Evolutionary conservation across 2,888 invertebrate genomes (phyloP), one percentile per base, ranked within the genome.

Genomic region (Xiphydria camelus): DNA sequence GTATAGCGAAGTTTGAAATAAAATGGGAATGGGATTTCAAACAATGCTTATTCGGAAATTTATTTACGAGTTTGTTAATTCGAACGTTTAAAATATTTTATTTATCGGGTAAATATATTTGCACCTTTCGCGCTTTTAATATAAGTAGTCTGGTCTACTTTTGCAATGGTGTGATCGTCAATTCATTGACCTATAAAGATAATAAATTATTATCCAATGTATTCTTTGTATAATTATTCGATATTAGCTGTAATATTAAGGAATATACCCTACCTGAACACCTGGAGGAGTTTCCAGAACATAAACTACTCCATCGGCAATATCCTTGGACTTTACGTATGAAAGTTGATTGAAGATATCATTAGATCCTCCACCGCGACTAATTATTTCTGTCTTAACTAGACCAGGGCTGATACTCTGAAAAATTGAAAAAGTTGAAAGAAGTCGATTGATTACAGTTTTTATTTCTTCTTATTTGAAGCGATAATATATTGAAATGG

Each of bases 391-490:
- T 2, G 25, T 25, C 6, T 12, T n/a, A 4, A 25, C 25, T 25
- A 25, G 12, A 4, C 7, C 25, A 25, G 9, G 25, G 12, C 53
- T 53, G 10, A 53, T 14, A 26, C 53, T 53, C 53, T 53, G 41
- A n/a, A n/a, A n/a, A n/a, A n/a, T n/a, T n/a, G n/a, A n/a, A n/a
- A n/a, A n/a, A n/a, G n/a, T n/a, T n/a, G n/a, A n/a, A n/a, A n/a
- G n/a, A n/a, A n/a, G n/a, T n/a, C n/a, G n/a, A n/a, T n/a, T n/a
- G n/a, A n/a, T n/a, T n/a, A n/a, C n/a, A n/a, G n/a, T n/a, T n/a
- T n/a, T n/a, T n/a, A n/a, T n/a, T n/a, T n/a, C n/a, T n/a, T n/a
- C n/a, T n/a, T n/a, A n/a, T n/a, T n/a, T n/a, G n/a, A n/a, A n/a
- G n/a, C n/a, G n/a, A n/a, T n/a, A n/a, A n/a, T n/a, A n/a, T n/a